phyloP scores from a whole-genome alignment of 2,113 vertebrate species.

The Lampris megalopsis region DNA sequence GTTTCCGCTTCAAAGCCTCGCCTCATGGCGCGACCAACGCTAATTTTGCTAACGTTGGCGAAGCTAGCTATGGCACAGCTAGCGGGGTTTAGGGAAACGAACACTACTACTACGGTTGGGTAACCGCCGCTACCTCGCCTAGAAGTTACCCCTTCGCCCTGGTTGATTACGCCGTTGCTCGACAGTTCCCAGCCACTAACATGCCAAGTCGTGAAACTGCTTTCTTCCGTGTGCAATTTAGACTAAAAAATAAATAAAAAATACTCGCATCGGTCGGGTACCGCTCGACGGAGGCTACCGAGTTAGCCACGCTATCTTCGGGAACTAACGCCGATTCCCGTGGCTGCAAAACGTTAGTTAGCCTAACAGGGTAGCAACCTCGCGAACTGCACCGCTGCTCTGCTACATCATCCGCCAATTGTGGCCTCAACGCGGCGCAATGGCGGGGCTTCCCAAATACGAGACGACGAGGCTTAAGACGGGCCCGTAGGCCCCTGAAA shows the following conservation, averaged over 20 bases:
- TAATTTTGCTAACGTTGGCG: slow-evolving; percentile 39
- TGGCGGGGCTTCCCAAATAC: slow-evolving; percentile 28
- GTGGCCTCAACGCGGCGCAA: not conserved
- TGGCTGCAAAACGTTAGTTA: slow-evolving; percentile 27
- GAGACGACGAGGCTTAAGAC: slow-evolving; percentile 70
- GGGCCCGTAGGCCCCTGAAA: slow-evolving; percentile 80
- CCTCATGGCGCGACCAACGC: slow-evolving; percentile 79
- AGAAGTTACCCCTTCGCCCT: too few species aligned
- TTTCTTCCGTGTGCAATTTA: not conserved
- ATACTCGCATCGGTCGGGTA: slow-evolving; percentile 38
- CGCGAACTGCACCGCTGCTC: not conserved
- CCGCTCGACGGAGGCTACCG: slow-evolving; percentile 38
- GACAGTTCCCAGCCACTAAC: not conserved
- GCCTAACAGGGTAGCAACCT: slow-evolving; percentile 30
- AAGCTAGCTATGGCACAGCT: not conserved
- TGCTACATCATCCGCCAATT: not conserved
- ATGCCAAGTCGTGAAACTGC: not conserved
- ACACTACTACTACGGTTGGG: too few species aligned
- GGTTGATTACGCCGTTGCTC: slow-evolving; percentile 24
- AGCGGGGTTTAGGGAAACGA: too few species aligned
- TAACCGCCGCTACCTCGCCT: slow-evolving; percentile 1
- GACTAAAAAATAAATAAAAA: slow-evolving; percentile 19
- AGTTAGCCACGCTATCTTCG: slow-evolving; percentile 52
- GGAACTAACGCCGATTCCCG: slow-evolving; percentile 15
- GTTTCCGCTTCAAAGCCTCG: slow-evolving; percentile 34